These are phyloP conservation scores for Drosophila mimica DNA, from an alignment of 2,888 invertebrate species.

Conservation along the genomic window DNA sequence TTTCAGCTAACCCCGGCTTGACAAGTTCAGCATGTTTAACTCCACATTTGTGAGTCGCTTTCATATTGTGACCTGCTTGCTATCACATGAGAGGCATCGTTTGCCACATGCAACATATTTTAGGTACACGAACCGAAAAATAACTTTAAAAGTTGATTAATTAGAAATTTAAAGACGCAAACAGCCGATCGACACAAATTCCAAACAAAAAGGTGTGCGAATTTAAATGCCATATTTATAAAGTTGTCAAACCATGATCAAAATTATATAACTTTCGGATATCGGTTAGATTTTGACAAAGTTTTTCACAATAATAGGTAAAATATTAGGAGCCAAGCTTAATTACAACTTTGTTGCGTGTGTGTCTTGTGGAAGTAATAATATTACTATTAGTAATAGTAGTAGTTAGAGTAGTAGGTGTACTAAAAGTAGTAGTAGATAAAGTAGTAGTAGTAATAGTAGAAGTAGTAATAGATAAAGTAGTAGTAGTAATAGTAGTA, in stretches of 20 bases:
- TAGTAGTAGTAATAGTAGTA: too few relatives aligned
- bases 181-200: neutral
- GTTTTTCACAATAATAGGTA: neutral
- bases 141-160: neutral
- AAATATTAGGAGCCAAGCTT: neutral
- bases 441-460: neutral
- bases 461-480: rapidly evolving
- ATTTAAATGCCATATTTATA: neutral
- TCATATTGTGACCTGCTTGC: slow-evolving; percentile 1
- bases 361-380: too few relatives aligned
- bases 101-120: neutral
- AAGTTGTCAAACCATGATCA: neutral
- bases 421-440: neutral
- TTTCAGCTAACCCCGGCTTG: slow-evolving; percentile 3
- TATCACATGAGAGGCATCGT: neutral
- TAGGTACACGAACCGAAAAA: neutral
- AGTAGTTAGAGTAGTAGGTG: neutral
- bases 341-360: neutral
- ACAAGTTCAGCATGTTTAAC: slow-evolving; percentile 29
- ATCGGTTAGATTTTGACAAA: neutral
- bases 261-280: neutral
- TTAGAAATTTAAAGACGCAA: neutral
- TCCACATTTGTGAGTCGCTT: neutral
- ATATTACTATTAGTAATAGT: too few relatives aligned
- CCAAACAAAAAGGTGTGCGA: neutral